Percentiles rank a stretch among this genome's conserved stretches.
Evolutionary conservation across 2,113 vertebrate genomes (phyloP).

Genomic region (Xenus cinereus): DNA sequence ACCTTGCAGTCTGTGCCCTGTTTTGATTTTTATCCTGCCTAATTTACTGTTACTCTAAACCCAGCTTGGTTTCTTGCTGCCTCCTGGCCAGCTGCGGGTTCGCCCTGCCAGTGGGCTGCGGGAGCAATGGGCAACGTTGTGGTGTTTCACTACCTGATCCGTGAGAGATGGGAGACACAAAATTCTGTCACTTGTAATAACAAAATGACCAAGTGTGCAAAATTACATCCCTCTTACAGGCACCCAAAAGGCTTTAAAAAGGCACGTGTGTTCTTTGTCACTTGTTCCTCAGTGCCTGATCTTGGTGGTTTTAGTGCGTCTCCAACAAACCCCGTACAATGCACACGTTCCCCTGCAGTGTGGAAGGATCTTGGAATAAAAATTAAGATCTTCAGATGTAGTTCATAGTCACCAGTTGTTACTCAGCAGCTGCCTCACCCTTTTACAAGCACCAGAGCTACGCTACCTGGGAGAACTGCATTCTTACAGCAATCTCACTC

Average conservation of each 20-base stretch:
- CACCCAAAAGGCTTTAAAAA: slow-evolving; percentile 13
- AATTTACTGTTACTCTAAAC: background rate
- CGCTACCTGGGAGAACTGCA: background rate
- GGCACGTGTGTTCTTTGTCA: background rate
- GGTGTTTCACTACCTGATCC: background rate
- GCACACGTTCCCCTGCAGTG: background rate
- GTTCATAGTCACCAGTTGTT: background rate
- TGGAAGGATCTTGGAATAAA: background rate
- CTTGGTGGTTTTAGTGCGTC: background rate
- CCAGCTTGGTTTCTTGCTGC: background rate
- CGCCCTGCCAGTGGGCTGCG: background rate
- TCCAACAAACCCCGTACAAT: background rate
- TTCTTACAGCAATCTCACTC: background rate
- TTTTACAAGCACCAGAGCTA: background rate
- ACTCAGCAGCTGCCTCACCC: background rate
- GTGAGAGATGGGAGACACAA: background rate
- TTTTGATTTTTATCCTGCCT: background rate
- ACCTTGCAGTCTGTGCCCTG: background rate
- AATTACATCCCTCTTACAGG: background rate
- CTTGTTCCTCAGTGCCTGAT: background rate
- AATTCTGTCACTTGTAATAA: background rate
- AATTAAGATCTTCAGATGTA: background rate
- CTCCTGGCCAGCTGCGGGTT: background rate
- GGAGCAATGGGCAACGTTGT: background rate
- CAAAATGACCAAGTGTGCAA: background rate